Base-by-base conservation (phyloP, 2,113 vertebrate genomes). In the Chelonoidis abingdonii region DNA sequence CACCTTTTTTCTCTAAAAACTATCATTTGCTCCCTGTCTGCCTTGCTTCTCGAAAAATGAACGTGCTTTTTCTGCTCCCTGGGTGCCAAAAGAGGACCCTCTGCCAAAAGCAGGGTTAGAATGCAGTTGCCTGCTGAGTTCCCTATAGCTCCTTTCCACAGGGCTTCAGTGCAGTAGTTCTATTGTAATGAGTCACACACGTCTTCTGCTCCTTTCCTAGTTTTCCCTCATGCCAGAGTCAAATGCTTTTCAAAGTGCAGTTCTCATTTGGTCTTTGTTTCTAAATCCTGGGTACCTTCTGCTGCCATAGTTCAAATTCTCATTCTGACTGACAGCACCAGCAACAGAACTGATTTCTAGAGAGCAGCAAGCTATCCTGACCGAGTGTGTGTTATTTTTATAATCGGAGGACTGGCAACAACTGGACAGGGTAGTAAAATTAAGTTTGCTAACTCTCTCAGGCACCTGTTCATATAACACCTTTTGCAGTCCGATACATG, bases 311-410 rank as follows among this genome's bases (percentile, higher is more conserved):
- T 82, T 97, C 72, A 90, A 54, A 95, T 97, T 96, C 92, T 89
- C 50, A 8, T 93, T 91, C 84, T 97, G 96, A 97, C 59, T 84
- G 97, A 93, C 96, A 97, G 92, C 96, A 91, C n/a, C 97, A 97
- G 83, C 78, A 93, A 90, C 83, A 94, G 86, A 93, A 86, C 25
- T 80, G 53, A 38, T 96, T 95, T 92, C 92, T 94, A 91, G 84
- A 94, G 79, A 93, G 83, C 93, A 93, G 88, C 47, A 89, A 95
- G 76, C 47, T 79, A 35, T 84, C 80, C 83, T 93, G 0, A 0
- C 47, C 41, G 79, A 1, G 65, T 87, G 53, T 38, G 25, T 93
- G 89, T 94, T 97, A 97, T 97, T 97, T 97, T 97, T 96, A 88
- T 49, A 86, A 1, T 69, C 52, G 81, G n/a, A 27, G 44, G 85